Evolutionary conservation across 1,140 invertebrate genomes (phyloP), one percentile per base, ranked within the genome.

Genomic region (Macrosteles quadrilineatus): DNA sequence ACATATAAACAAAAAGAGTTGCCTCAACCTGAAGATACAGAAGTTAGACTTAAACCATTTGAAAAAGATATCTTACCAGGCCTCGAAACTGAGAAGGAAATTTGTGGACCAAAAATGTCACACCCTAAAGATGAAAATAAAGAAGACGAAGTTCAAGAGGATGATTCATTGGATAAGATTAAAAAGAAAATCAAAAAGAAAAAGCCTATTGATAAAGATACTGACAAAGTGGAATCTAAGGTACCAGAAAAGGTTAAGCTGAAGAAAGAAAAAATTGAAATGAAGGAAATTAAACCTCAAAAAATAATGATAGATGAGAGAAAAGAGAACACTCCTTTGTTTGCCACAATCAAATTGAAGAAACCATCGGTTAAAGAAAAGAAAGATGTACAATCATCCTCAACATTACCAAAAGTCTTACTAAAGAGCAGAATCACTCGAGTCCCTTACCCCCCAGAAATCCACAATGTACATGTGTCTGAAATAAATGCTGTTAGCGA

Each of bases 391-490:
- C 53, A 73, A 47, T 19, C 78, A 31, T 72, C n/a, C n/a, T n/a
- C 80, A 12, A 81, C 83, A 74, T 73, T 89, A 30, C 21, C 69
- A 57, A 89, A 89, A 80, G 78, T 90, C 45, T 78, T 87, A 75
- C 77, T 91, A 19, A 87, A 87, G 73, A 90, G 88, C 77, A 82
- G 85, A 66, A 86, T 90, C 17, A 83, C 77, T 59, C 82, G 83
- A 70, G 76, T 88, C 11, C 80, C 77, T 43, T 76, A 68, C 71
- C 72, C 79, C n/a, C 78, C 78, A 45, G 25, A n/a, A n/a, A n/a
- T n/a, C n/a, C n/a, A n/a, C n/a, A n/a, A 45, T 36, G 67, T 75
- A 25, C 47, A 75, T 23, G 71, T 74, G 69, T 68, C 74, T 31
- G 71, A 64, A 14, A 73, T 78, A 14, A 71, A 74, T 2, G 70